Percentiles rank a stretch among this genome's conserved stretches.
Evolutionary conservation across 2,888 invertebrate species (phyloP).

Genomic region (Brassicogethes aeneus): DNA sequence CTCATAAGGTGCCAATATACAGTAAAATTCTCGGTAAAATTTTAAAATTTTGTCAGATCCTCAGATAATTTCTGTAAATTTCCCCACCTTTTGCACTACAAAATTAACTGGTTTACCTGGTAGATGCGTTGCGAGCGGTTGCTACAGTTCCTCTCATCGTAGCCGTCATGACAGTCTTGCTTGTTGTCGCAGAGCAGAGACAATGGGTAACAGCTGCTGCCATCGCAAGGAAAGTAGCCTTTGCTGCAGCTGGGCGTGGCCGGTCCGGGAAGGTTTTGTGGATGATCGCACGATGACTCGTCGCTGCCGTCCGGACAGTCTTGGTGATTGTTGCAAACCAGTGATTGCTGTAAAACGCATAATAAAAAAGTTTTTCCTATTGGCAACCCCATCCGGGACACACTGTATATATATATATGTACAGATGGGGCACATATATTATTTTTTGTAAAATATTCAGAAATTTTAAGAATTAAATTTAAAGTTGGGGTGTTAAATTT

Average conservation of each 20-base stretch:
- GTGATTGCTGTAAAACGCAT: constrained; percentile 23
- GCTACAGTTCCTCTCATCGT: constrained; percentile 61
- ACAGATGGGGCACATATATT: neutral
- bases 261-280: constrained; percentile 29
- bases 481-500: neutral
- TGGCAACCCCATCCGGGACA: too few species aligned
- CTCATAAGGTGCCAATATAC: too few species aligned
- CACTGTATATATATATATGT: too few species aligned
- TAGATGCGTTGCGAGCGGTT: constrained; percentile 35
- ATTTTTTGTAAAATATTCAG: constrained; percentile 32
- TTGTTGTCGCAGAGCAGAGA: constrained; percentile 57
- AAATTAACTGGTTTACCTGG: constrained; percentile 20
- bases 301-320: constrained; percentile 53
- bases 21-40: too few species aligned
- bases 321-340: constrained; percentile 44
- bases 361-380: too few species aligned
- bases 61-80: too few species aligned
- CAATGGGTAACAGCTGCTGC: constrained; percentile 51
- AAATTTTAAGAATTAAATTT: constrained; percentile 38
- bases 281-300: constrained; percentile 37
- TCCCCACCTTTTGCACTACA: too few species aligned
- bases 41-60: too few species aligned
- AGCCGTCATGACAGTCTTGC: constrained; percentile 63
- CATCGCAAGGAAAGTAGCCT: constrained; percentile 51
- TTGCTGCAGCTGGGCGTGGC: constrained; percentile 43